Conservation (phyloP, 2,113 vertebrate species). For the Myanophis thanlyinensis region DNA sequence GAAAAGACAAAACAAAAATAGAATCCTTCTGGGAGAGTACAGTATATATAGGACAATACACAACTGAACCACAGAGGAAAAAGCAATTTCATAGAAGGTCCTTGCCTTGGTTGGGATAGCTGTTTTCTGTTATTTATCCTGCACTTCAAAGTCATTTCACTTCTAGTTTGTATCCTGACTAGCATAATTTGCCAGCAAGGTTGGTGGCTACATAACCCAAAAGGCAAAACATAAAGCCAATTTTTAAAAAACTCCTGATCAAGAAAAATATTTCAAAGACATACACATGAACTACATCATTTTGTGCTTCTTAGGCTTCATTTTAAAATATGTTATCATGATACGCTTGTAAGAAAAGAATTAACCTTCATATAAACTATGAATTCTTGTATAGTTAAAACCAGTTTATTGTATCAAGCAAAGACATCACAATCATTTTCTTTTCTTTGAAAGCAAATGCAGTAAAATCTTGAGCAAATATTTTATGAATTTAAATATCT, state of each 20-base stretch:
- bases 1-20: not conserved
- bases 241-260: not conserved
- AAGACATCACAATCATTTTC: not conserved
- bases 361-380: not conserved
- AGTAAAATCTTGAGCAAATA: not conserved
- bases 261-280: not conserved
- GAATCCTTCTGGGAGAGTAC: not conserved
- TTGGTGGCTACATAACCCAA: not conserved
- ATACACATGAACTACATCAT: not conserved
- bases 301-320: not conserved
- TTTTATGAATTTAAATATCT: not conserved
- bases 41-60: not conserved
- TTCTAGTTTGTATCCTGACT: not conserved
- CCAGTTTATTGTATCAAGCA: not conserved
- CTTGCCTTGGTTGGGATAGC: too few species aligned
- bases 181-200: not conserved
- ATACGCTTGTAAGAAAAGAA: not conserved
- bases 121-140: not conserved
- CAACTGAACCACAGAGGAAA: not conserved
- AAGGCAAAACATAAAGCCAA: not conserved
- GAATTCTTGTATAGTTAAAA: not conserved
- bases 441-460: not conserved
- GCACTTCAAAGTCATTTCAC: not conserved
- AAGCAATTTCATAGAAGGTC: not conserved
- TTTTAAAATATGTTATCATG: not conserved